A percentile compares a stretch with the other conserved stretches of the same genome.
Evolutionary conservation across 2,888 invertebrate genomes (phyloP).

Genomic region (Ormyrus pomaceus): DNA sequence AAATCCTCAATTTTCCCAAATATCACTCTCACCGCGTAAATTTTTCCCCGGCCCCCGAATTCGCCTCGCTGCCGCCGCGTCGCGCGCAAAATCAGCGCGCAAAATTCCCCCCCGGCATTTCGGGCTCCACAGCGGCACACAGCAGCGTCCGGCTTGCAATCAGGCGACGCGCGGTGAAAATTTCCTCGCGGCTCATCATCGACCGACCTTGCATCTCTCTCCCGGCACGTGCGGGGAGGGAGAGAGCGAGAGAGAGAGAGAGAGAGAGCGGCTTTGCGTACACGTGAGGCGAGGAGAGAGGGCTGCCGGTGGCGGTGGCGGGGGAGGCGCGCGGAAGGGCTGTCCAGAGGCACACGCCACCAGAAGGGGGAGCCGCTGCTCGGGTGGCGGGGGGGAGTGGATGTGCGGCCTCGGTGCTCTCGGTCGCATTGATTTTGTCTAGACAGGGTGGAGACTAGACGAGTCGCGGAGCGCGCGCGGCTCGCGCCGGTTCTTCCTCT

Average conservation of each 20-base stretch:
- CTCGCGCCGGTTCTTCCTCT: constrained; percentile 17
- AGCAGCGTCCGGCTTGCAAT: too few species aligned
- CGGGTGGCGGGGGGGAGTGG: background rate
- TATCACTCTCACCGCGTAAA: too few species aligned
- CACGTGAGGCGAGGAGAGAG: constrained; percentile 13
- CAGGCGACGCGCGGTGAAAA: too few species aligned
- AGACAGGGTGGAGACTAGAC: constrained; percentile 72
- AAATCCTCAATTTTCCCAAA: too few species aligned
- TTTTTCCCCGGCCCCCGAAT: too few species aligned
- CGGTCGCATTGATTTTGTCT: constrained; percentile 75
- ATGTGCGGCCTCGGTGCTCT: constrained; percentile 61
- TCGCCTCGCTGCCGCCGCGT: too few species aligned
- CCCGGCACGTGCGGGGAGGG: background rate
- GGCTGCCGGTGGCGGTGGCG: background rate
- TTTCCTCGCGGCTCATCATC: too few species aligned
- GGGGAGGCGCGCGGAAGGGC: background rate
- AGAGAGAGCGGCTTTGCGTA: background rate
- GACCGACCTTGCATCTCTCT: background rate
- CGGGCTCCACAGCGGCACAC: too few species aligned
- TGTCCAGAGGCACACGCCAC: constrained; percentile 17
- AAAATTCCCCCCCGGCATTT: too few species aligned
- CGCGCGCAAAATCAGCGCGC: too few species aligned
- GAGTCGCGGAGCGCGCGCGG: constrained; percentile 37
- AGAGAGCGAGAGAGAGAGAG: constrained; percentile 6
- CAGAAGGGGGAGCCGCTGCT: background rate